Evolutionary conservation across 2,888 invertebrate genomes (phyloP), one percentile per base, ranked within the genome.

Genomic region (Seira ritae): DNA sequence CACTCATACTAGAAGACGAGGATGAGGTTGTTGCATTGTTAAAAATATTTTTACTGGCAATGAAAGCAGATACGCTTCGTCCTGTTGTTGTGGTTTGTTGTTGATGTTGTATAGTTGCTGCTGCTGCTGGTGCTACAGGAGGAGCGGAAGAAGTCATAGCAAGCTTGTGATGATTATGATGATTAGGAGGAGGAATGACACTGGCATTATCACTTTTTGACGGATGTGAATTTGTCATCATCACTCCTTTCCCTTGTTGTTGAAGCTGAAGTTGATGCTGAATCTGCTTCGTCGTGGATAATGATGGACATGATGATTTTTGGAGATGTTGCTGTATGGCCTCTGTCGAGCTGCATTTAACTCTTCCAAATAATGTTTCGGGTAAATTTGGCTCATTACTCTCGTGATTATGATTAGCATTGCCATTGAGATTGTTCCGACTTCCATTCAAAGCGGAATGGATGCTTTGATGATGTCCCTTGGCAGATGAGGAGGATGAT

Each of bases 41-140:
- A 82, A 82, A 82, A 82, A 82, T 76, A 73, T 82, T 82, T 72
- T 82, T 82, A 77, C 82, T 82, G 72, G 73, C 76, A 82, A 82
- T 82, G 68, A 76, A 82, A 24, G 68, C 76, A 62, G 76, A 74
- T 74, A 24, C 72, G 67, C 37, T 72, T 68, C 82, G 79, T 69
- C 74, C 77, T 69, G 67, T 62, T 24, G 67, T 50, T 20, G 70
- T 10, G n/a, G 42, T 15, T 72, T 55, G 55, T 65, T 72, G 76
- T 19, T 78, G 78, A 55, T 65, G 70, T n/a, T n/a, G n/a, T n/a
- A n/a, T n/a, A n/a, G n/a, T n/a, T n/a, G n/a, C n/a, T n/a, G n/a
- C n/a, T n/a, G n/a, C n/a, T n/a, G n/a, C n/a, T n/a, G n/a, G n/a
- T n/a, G n/a, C n/a, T n/a, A n/a, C 23, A 71, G 68, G 22, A 62